phyloP scores from a whole-genome alignment of 2,888 invertebrate species.

The Cylloceria caligata region DNA sequence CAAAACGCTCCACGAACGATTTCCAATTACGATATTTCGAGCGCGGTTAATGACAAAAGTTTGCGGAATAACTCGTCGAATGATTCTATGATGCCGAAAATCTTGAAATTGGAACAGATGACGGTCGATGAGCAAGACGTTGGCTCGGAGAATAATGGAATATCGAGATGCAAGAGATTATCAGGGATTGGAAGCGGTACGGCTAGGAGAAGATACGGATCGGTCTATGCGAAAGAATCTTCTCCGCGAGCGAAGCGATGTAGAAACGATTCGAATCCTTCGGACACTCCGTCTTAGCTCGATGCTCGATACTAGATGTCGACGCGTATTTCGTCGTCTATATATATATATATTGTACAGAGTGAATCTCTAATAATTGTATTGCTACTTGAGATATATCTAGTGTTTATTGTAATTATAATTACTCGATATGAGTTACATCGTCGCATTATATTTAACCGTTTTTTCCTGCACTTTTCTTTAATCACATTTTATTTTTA shows the following conservation, averaged over 20 bases:
- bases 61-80: conserved; percentile 11
- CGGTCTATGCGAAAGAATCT: conserved; percentile 32
- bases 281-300: conserved; percentile 33
- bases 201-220: conserved; percentile 49
- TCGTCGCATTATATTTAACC: background rate
- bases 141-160: background rate
- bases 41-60: background rate
- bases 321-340: background rate
- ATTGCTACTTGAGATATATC: background rate
- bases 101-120: conserved; percentile 55
- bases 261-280: conserved; percentile 45
- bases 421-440: background rate
- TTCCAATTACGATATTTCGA: conserved; percentile 15
- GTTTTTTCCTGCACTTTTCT: background rate
- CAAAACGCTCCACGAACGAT: background rate
- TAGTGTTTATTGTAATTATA: conserved; percentile 21
- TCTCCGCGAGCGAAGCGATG: conserved; percentile 34
- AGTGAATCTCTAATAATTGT: conserved; percentile 4
- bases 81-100: conserved; percentile 35
- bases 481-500: too few relatives aligned
- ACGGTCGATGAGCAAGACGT: conserved; percentile 42
- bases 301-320: background rate
- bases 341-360: conserved; percentile 9
- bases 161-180: conserved; percentile 45
- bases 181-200: background rate